Evolutionary conservation across 2,888 invertebrate genomes (phyloP).

Genomic region (Heliconius ismenius): DNA sequence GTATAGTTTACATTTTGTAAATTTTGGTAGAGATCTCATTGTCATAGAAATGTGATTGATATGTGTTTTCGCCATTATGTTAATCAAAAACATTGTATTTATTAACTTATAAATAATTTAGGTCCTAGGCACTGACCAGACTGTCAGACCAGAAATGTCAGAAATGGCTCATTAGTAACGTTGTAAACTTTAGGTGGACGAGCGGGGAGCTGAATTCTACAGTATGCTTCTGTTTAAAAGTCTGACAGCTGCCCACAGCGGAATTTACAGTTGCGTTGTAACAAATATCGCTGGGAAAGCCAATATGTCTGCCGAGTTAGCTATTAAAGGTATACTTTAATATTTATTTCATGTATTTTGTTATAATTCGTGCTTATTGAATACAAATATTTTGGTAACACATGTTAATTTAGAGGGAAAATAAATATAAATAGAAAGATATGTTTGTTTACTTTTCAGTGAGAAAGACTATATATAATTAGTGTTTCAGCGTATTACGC

Average conservation of each 20-base stretch:
- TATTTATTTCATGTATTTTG: not conserved
- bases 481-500: not conserved
- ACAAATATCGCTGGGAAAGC: constrained; percentile 88
- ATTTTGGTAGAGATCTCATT: not conserved
- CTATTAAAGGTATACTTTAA: constrained; percentile 84
- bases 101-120: not conserved
- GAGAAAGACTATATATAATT: not conserved
- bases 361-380: not conserved
- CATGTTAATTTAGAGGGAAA: not conserved
- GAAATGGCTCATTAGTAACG: constrained; percentile 37
- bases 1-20: not conserved
- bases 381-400: not conserved
- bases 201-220: constrained; percentile 87
- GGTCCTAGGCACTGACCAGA: not conserved
- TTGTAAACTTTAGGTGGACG: constrained; percentile 77
- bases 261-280: constrained; percentile 87
- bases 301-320: constrained; percentile 85
- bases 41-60: not conserved
- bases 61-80: not conserved
- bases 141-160: not conserved
- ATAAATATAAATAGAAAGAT: not conserved
- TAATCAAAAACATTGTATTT: not conserved
- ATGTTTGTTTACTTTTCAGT: not conserved
- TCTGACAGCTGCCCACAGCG: constrained; percentile 85
- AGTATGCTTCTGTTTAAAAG: constrained; percentile 87